Evolutionary conservation across 2,888 invertebrate species (phyloP).

Genomic region (Dilophus febrilis): DNA sequence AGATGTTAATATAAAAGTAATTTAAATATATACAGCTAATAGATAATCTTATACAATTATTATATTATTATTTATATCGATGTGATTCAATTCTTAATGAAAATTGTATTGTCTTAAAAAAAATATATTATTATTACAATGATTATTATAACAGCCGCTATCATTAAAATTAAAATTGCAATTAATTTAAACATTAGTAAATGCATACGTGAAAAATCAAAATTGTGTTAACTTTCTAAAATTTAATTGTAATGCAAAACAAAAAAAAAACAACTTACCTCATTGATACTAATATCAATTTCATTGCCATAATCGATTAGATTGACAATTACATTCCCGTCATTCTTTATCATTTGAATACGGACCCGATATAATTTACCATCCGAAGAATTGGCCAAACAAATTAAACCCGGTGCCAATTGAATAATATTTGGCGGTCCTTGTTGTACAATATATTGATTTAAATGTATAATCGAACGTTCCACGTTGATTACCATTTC

Average conservation of each 20-base stretch:
- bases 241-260: neutral
- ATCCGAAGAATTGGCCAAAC: conserved; percentile 50
- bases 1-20: too few species aligned
- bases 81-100: too few species aligned
- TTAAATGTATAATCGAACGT: conserved; percentile 18
- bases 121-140: too few species aligned
- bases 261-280: conserved; percentile 28
- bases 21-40: too few species aligned
- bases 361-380: conserved; percentile 47
- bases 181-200: neutral
- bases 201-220: too few species aligned
- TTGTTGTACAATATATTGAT: too few species aligned
- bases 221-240: too few species aligned
- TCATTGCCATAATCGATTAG: conserved; percentile 53
- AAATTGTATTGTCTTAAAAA: too few species aligned
- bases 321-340: conserved; percentile 42
- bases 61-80: too few species aligned
- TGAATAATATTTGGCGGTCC: neutral
- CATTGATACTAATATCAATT: conserved; percentile 38
- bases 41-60: too few species aligned
- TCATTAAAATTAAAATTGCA: neutral
- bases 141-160: too few species aligned
- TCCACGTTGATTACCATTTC: conserved; percentile 38
- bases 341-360: conserved; percentile 33
- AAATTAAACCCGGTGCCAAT: conserved; percentile 28